Conservation (phyloP, 1,140 invertebrate species). For the Trichonephila inaurata region DNA sequence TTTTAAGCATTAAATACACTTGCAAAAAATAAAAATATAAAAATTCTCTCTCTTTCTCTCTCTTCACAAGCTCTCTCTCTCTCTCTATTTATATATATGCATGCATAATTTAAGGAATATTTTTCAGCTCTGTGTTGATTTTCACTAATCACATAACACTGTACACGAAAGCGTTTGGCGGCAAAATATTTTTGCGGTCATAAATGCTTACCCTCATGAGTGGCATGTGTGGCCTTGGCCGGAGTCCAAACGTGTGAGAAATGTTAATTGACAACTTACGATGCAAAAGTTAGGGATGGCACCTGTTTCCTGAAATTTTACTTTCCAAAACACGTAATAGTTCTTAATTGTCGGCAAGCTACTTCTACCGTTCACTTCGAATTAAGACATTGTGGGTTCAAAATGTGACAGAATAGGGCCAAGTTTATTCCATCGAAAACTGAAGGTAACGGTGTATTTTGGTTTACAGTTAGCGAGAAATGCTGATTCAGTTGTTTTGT, state of each 20-base stretch:
- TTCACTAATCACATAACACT: too few relatives aligned
- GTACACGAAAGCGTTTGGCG: conserved; percentile 3
- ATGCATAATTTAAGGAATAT: too few relatives aligned
- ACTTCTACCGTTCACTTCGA: background rate
- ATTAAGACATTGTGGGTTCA: background rate
- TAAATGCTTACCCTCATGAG: background rate
- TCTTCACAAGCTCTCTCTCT: too few relatives aligned
- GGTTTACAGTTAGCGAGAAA: background rate
- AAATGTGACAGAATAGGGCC: background rate
- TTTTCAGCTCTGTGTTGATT: too few relatives aligned
- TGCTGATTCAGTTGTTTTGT: conserved; percentile 5
- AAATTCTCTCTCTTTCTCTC: too few relatives aligned
- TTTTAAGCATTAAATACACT: too few relatives aligned
- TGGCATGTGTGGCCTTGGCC: conserved; percentile 33
- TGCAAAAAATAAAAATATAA: too few relatives aligned
- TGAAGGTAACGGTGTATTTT: background rate
- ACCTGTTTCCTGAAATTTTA: conserved; percentile 54
- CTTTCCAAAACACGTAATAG: conserved; percentile 17
- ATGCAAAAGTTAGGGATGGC: conserved; percentile 42
- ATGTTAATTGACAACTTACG: conserved; percentile 56
- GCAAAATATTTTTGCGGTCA: background rate
- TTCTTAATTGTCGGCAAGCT: background rate
- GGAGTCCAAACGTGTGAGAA: background rate
- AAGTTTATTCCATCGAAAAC: conserved; percentile 8
- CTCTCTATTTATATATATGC: too few relatives aligned